phyloP scores from a whole-genome alignment of 2,113 vertebrate species.

The Tamias sibiricus region DNA sequence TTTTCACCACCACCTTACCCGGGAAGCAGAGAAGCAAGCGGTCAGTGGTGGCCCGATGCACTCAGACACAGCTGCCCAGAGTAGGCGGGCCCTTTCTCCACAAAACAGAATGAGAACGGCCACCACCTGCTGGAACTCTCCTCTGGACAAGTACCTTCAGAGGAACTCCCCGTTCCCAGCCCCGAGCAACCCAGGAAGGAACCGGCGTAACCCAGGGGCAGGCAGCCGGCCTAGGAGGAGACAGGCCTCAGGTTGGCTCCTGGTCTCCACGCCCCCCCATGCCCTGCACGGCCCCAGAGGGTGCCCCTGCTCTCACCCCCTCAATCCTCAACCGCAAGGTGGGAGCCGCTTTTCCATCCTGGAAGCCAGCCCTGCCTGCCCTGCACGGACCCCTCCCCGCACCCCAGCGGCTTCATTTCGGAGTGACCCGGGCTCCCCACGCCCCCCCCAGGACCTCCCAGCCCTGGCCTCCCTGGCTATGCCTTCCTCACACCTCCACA shows the following conservation, averaged over 20 bases:
- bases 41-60: background rate
- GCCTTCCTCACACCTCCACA: background rate
- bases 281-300: background rate
- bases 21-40: background rate
- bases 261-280: background rate
- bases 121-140: background rate
- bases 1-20: slow-evolving; percentile 95
- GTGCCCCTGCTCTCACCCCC: background rate
- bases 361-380: background rate
- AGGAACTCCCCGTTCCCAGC: rapidly evolving
- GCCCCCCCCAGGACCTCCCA: background rate
- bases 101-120: background rate
- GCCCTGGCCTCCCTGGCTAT: rapidly evolving
- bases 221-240: no score
- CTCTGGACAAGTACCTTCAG: background rate
- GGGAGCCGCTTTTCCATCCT: background rate
- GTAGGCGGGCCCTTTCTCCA: rapidly evolving
- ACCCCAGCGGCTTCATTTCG: background rate
- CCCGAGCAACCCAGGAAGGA: background rate
- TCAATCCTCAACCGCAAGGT: background rate
- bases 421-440: background rate
- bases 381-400: background rate
- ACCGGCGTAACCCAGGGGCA: rapidly evolving
- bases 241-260: rapidly evolving
- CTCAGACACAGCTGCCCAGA: background rate